Evolutionary conservation across 2,888 invertebrate species (phyloP), one percentile per base, ranked within the genome.

Genomic region (Marasmarcha lunaedactyla): DNA sequence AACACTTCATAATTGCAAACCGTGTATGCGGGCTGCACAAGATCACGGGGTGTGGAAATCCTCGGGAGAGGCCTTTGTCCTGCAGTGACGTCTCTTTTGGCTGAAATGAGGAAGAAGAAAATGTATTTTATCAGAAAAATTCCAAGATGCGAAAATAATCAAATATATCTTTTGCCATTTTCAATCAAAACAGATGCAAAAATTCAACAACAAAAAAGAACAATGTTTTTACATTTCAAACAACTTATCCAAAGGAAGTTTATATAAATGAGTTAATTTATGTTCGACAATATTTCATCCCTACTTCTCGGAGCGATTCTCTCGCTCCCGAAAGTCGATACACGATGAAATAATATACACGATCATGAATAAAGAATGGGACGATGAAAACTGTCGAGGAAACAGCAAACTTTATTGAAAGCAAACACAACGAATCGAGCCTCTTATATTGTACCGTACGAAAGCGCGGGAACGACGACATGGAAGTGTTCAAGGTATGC

Each of bases 351-450:
- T n/a, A 64, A 68, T 63, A 67, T 63, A 61, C 59, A 58, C 54
- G 53, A 55, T 64, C 63, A 69, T 69, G 67, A 70, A 71, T 69
- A 71, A 63, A 54, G 51, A 64, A 68, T 65, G 61, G 64, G 59
- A 54, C 54, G 59, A 59, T 67, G 59, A 57, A 63, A 63, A 65
- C 57, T 63, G 55, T 53, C 49, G 56, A 50, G 51, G 52, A 56
- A 55, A 55, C 49, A 48, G 49, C 45, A n/a, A n/a, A n/a, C n/a
- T 44, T 51, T 54, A 59, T 57, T 60, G 55, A 51, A 51, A 49
- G 52, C 54, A 54, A 54, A 55, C 49, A 51, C 49, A 50, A 47
- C 47, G 43, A 46, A 45, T 43, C 38, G 40, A 47, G 46, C 47
- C 41, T 50, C 50, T 50, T 46, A 44, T 41, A 44, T 30, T n/a